Evolutionary conservation across 2,888 invertebrate genomes (phyloP), one percentile per base, ranked within the genome.

Genomic region (Caenorhabditis drosophilae): DNA sequence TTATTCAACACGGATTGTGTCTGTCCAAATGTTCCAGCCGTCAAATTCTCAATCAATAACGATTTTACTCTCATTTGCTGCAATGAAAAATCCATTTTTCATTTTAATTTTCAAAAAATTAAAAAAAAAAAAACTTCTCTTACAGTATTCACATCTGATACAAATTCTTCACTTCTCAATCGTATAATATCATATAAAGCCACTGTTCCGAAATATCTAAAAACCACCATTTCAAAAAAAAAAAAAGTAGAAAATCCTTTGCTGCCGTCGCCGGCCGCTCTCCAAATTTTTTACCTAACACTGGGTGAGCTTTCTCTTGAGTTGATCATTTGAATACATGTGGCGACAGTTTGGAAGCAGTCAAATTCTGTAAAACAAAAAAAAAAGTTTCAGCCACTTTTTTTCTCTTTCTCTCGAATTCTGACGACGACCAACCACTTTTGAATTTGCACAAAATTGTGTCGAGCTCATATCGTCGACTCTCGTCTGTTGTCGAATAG

Each of bases 151-250:
- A 49, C 55, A 50, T 59, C 52, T 3, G 64, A 55, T 1, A 73
- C 55, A 23, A 61, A 72, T 44, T 74, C 73, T 18, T 68, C 70
- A 38, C 67, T 68, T 16, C 72, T 63, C 34, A 69, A 20, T 50
- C 68, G 49, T 9, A 76, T 67, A 15, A 72, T 64, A 46, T 73
- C 72, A 50, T 76, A 76, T 15, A 76, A 49, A 18, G 68, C 60
- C 2, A 70, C 49, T 15, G 70, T 67, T 6, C 68, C 76, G 36
- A 76, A 76, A 36, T 71, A 69, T n/a, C n/a, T n/a, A n/a, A n/a
- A n/a, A n/a, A n/a, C n/a, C n/a, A n/a, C n/a, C n/a, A n/a, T n/a
- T n/a, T n/a, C n/a, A n/a, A n/a, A n/a, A n/a, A n/a, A n/a, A n/a
- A n/a, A n/a, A n/a, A n/a, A n/a, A n/a, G n/a, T n/a, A n/a, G n/a